Conservation (phyloP, 2,888 invertebrate genomes). For the Diaphora mendica region DNA sequence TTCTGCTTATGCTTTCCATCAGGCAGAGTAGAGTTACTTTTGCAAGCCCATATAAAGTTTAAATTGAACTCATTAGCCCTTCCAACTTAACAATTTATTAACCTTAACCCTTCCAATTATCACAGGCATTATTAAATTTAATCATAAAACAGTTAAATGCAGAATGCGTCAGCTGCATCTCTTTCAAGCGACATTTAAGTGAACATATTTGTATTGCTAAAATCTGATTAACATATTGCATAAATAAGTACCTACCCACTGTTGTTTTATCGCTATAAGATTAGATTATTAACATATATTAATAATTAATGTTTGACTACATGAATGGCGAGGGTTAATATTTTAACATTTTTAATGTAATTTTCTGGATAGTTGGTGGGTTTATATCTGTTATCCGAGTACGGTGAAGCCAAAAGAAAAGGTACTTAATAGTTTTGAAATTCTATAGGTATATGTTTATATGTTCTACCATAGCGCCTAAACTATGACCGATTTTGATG, state of each 20-base stretch:
- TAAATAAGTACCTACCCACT: slow-evolving; percentile 26
- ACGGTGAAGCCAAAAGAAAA: no score
- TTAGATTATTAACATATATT: slow-evolving; percentile 19
- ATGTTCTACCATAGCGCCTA: no score
- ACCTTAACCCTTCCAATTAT: not conserved
- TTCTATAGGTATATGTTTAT: no score
- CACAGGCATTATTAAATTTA: slow-evolving; percentile 18
- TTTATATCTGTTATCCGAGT: not conserved
- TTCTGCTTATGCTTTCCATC: no score
- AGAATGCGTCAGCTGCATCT: slow-evolving; percentile 55
- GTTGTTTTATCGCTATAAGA: slow-evolving; percentile 39
- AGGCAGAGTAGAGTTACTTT: no score
- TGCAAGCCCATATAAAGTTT: no score
- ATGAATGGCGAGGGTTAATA: not conserved
- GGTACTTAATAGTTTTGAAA: no score
- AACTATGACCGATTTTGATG: no score
- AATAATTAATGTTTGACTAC: not conserved
- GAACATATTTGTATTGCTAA: slow-evolving; percentile 55
- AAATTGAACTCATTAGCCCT: not conserved
- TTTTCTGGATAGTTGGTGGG: not conserved
- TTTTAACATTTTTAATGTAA: not conserved
- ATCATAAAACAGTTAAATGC: slow-evolving; percentile 32
- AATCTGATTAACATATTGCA: slow-evolving; percentile 48
- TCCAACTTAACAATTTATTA: not conserved
- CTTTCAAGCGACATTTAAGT: slow-evolving; percentile 47